A percentile compares a stretch with the other conserved stretches of the same genome.
Conservation (phyloP, 2,113 vertebrate genomes). For the Paralichthys olivaceus region DNA sequence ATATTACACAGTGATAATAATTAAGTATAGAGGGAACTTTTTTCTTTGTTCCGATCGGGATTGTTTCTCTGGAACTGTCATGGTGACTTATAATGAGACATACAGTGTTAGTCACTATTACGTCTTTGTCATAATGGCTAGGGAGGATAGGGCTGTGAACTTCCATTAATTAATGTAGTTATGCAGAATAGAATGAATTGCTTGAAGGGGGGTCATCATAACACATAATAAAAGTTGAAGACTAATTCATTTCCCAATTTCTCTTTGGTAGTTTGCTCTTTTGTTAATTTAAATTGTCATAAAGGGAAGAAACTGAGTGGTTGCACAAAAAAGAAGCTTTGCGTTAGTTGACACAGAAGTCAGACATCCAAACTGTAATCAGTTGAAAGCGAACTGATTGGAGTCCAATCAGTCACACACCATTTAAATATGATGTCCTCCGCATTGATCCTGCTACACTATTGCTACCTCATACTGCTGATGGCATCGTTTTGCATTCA, state of each 20-base stretch:
- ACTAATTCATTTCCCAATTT: too few species aligned
- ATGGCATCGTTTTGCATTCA: too few species aligned
- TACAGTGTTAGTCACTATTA: neutral
- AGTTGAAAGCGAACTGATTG: too few species aligned
- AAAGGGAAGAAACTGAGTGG: neutral
- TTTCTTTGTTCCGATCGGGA: neutral
- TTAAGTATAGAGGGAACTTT: neutral
- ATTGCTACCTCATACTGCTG: too few species aligned
- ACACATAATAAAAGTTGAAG: too few species aligned
- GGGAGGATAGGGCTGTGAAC: neutral
- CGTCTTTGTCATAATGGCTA: neutral
- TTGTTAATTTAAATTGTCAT: neutral
- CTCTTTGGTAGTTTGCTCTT: neutral
- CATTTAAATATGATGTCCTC: neutral
- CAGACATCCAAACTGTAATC: too few species aligned
- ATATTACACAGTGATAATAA: neutral
- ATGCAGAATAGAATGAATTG: neutral
- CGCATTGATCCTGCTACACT: too few species aligned
- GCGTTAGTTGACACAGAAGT: too few species aligned
- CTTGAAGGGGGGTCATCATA: neutral
- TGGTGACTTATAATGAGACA: slow-evolving; percentile 2
- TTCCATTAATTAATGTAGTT: neutral
- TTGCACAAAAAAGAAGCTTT: too few species aligned
- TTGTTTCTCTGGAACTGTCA: neutral
- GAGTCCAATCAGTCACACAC: too few species aligned